phyloP scores from a whole-genome alignment of 2,888 invertebrate genomes.

The Teleogryllus oceanicus region DNA sequence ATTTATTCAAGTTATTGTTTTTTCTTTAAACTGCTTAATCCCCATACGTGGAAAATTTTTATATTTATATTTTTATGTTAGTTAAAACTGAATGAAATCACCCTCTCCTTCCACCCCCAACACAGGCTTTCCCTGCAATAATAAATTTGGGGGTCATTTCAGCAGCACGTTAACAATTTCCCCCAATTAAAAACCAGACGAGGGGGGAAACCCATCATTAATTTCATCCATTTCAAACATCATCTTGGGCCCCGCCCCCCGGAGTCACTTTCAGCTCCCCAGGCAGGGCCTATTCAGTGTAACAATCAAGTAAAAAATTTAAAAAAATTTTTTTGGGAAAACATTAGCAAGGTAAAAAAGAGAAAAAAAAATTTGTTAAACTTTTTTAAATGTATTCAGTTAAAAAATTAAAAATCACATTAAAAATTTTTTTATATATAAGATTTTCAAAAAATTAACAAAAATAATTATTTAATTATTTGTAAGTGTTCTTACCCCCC shows the following conservation, averaged over 20 bases:
- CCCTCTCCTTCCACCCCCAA: slow-evolving; percentile 82
- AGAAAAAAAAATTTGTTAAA: background rate
- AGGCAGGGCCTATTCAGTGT: slow-evolving; percentile 70
- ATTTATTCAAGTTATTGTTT: background rate
- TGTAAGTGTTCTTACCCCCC: slow-evolving; percentile 62
- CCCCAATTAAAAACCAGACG: slow-evolving; percentile 83
- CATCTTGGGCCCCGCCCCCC: too few species aligned
- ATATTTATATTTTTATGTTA: too few species aligned
- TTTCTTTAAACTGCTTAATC: too few species aligned
- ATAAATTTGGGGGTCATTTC: slow-evolving; percentile 86
- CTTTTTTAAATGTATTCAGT: background rate
- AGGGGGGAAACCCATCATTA: slow-evolving; percentile 79
- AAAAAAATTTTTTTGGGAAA: too few species aligned
- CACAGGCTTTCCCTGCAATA: slow-evolving; percentile 90
- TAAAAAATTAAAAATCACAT: background rate
- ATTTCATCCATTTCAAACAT: slow-evolving; percentile 91
- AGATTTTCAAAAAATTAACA: too few species aligned
- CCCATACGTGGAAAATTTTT: too few species aligned
- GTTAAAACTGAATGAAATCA: slow-evolving; percentile 41
- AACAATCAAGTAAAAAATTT: too few species aligned
- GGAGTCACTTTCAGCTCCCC: slow-evolving; percentile 87
- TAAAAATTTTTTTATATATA: too few species aligned
- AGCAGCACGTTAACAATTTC: slow-evolving; percentile 84
- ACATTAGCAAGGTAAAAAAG: too few species aligned
- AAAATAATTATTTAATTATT: background rate